Evolutionary conservation across 1,140 invertebrate genomes (phyloP).

Genomic region (Linepithema humile): DNA sequence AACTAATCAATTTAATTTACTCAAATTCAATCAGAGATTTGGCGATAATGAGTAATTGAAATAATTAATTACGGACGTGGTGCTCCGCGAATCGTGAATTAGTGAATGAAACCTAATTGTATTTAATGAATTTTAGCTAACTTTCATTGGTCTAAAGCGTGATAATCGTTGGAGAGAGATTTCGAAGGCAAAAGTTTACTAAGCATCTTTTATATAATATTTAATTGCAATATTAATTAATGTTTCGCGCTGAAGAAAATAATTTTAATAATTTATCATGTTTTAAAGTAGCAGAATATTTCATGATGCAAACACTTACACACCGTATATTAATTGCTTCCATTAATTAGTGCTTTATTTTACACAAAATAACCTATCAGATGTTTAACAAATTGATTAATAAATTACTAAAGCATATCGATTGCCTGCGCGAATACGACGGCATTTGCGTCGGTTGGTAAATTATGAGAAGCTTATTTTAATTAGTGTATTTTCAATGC

Average conservation of each 20-base stretch:
- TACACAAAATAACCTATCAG: neutral
- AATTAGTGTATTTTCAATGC: neutral
- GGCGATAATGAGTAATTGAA: conserved; percentile 26
- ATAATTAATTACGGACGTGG: conserved; percentile 39
- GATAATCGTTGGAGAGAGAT: conserved; percentile 22
- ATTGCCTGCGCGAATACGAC: no score
- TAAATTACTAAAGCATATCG: neutral
- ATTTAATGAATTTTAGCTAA: conserved; percentile 29
- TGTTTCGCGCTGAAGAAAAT: neutral
- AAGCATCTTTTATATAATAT: conserved; percentile 20
- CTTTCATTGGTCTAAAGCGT: conserved; percentile 8
- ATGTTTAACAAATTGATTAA: neutral
- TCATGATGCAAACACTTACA: neutral
- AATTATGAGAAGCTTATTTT: neutral
- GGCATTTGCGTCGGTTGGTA: neutral
- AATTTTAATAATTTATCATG: neutral
- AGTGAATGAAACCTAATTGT: conserved; percentile 44
- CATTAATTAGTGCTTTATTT: conserved; percentile 7
- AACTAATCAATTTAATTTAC: conserved; percentile 28
- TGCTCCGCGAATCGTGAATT: conserved; percentile 12
- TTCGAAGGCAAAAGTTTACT: conserved; percentile 7
- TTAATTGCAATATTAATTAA: conserved; percentile 27
- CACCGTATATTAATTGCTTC: neutral
- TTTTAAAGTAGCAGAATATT: neutral
- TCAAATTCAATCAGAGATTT: conserved; percentile 19